Evolutionary conservation across 1,140 invertebrate species (phyloP).

Genomic region (Drosophila lacertosa): DNA sequence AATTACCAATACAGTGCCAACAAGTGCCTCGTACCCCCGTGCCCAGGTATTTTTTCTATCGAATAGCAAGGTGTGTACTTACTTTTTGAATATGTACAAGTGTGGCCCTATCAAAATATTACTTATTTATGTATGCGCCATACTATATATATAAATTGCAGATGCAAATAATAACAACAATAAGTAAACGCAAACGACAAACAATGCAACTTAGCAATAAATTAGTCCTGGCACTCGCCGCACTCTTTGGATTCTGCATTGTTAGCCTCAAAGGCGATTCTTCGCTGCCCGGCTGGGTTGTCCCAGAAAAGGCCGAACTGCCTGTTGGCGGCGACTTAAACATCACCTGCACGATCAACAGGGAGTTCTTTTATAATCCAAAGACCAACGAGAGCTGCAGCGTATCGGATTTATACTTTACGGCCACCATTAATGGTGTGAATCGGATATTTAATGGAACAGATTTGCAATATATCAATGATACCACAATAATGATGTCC

Average conservation of each 20-base stretch:
- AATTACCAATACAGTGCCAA: slow-evolving; percentile 77
- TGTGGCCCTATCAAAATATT: slow-evolving; percentile 34
- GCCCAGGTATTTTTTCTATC: slow-evolving; percentile 44
- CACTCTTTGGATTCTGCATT: slow-evolving; percentile 27
- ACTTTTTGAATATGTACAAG: slow-evolving; percentile 33
- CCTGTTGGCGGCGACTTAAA: slow-evolving; percentile 59
- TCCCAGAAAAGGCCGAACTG: slow-evolving; percentile 46
- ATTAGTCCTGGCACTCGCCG: slow-evolving; percentile 9
- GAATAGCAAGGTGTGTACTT: slow-evolving; percentile 61
- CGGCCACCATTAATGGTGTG: slow-evolving; percentile 4
- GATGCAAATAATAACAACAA: slow-evolving; percentile 6
- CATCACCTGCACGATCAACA: slow-evolving; percentile 65
- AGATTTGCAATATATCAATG: slow-evolving; percentile 41
- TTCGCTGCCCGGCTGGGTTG: slow-evolving; percentile 53
- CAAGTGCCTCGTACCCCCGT: slow-evolving; percentile 58
- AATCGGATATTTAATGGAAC: neutral
- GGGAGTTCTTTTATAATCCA: slow-evolving; percentile 32
- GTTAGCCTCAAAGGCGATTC: slow-evolving; percentile 1
- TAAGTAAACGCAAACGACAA: neutral
- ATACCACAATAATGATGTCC: slow-evolving; percentile 46
- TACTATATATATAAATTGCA: slow-evolving; percentile 4
- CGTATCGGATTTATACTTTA: slow-evolving; percentile 52
- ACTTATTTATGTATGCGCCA: neutral
- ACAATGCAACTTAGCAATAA: slow-evolving; percentile 7
- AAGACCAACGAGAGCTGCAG: slow-evolving; percentile 28